These are phyloP conservation scores for Aphodius granarius DNA, from an alignment of 2,888 invertebrate genomes.

Conservation along the genomic window DNA sequence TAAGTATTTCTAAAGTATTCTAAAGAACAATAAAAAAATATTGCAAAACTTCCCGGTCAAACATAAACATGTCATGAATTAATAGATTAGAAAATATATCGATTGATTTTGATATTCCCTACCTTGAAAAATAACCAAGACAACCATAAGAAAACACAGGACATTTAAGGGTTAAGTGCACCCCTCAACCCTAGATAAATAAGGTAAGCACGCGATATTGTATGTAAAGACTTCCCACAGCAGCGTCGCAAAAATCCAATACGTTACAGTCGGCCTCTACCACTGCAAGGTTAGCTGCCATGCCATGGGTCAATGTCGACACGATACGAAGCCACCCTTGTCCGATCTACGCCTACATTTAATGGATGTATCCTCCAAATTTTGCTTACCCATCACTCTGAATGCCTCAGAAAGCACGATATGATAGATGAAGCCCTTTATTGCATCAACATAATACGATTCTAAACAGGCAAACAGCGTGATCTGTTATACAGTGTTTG, in stretches of 20 bases:
- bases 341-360: background rate
- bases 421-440: background rate
- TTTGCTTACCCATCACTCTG: background rate
- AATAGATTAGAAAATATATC: too few species aligned
- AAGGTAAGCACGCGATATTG: background rate
- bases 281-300: background rate
- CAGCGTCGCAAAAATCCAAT: background rate
- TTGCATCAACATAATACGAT: background rate
- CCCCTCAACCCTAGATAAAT: background rate
- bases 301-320: background rate
- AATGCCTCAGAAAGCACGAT: background rate
- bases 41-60: too few species aligned
- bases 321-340: background rate
- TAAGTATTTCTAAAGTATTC: too few species aligned
- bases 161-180: background rate
- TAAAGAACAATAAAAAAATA: too few species aligned
- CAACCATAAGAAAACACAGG: background rate
- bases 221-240: background rate
- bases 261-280: background rate
- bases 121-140: background rate
- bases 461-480: background rate
- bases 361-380: background rate
- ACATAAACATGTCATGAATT: too few species aligned
- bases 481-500: background rate
- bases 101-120: background rate